Evolutionary conservation across 2,113 vertebrate genomes (phyloP).

Genomic region (Coturnix japonica): DNA sequence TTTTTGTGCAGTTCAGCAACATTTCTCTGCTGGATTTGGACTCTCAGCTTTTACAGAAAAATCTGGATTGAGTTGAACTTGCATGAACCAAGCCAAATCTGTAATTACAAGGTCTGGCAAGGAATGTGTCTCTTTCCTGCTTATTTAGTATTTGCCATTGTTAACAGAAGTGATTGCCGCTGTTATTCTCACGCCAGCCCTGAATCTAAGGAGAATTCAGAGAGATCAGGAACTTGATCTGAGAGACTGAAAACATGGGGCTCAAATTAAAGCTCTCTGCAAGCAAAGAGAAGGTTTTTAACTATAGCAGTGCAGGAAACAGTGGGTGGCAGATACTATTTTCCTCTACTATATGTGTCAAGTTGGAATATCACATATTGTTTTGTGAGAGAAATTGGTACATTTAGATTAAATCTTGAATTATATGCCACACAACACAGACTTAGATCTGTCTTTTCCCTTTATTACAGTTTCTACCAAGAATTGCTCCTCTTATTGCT

Average conservation of each 20-base stretch:
- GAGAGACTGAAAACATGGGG: slow-evolving; percentile 50
- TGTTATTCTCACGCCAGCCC: slow-evolving; percentile 42
- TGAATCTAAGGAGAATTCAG: slow-evolving; percentile 25
- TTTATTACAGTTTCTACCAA: neutral
- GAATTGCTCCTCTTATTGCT: neutral
- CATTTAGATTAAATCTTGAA: slow-evolving; percentile 34
- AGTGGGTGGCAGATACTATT: slow-evolving; percentile 56
- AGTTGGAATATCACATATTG: slow-evolving; percentile 35
- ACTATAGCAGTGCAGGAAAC: slow-evolving; percentile 54
- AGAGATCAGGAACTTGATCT: slow-evolving; percentile 44
- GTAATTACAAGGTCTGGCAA: slow-evolving; percentile 38
- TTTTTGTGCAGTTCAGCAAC: slow-evolving; percentile 18
- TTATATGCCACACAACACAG: neutral
- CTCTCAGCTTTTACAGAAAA: neutral
- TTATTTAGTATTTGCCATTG: slow-evolving; percentile 44
- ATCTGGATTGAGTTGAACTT: slow-evolving; percentile 49
- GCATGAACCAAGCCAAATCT: slow-evolving; percentile 40
- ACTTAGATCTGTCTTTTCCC: neutral
- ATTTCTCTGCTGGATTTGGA: slow-evolving; percentile 20
- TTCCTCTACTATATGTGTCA: slow-evolving; percentile 54
- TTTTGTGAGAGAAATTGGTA: slow-evolving; percentile 43
- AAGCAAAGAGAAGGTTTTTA: slow-evolving; percentile 56
- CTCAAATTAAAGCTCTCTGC: slow-evolving; percentile 48
- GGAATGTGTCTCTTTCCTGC: neutral
- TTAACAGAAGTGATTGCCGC: slow-evolving; percentile 21